Conservation (phyloP, 2,797 vertebrate species). For the Chloroceryle amazona region DNA sequence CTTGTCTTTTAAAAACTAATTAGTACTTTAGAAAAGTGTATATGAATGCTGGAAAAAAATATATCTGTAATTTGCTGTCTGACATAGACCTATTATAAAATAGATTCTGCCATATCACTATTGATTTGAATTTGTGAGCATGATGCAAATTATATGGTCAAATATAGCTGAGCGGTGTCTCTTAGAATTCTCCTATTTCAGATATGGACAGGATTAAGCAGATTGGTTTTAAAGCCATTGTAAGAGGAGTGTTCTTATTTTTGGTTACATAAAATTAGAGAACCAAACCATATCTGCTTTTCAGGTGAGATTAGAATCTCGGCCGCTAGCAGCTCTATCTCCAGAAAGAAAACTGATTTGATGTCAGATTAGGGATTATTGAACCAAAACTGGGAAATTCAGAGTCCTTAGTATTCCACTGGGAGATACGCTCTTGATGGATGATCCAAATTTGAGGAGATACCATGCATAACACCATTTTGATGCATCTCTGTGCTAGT, state of each 20-base stretch:
- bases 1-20: not conserved
- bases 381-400: not conserved
- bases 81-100: not conserved
- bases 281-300: not conserved
- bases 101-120: not conserved
- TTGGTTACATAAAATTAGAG: not conserved
- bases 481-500: not conserved
- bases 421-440: not conserved
- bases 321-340: not conserved
- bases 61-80: not conserved
- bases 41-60: not conserved
- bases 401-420: not conserved
- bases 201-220: not conserved
- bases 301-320: not conserved
- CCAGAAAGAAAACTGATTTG: not conserved
- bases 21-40: not conserved
- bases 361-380: not conserved
- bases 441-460: not conserved
- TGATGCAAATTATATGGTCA: not conserved
- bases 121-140: not conserved
- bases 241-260: not conserved
- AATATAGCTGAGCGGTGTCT: not conserved
- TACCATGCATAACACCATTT: not conserved
- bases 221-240: not conserved
- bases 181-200: not conserved